Evolutionary conservation across 2,888 invertebrate species (phyloP), one percentile per base, ranked within the genome.

Genomic region (Agrotis puta): DNA sequence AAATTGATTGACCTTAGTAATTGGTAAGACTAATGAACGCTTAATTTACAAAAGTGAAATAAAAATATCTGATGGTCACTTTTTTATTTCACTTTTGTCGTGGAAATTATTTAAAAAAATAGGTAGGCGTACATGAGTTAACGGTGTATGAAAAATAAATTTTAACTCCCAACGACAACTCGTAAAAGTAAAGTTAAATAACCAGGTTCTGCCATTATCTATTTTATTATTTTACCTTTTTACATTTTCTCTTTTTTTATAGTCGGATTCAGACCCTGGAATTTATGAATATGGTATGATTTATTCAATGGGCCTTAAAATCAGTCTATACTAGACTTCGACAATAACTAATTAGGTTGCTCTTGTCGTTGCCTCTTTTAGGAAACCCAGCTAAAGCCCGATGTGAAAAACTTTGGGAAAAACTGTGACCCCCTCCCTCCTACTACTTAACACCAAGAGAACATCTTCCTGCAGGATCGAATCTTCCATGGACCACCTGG

Each of bases 121-220:
- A 64, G 39, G 11, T 39, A 39, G n/a, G n/a, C 39, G 2, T 16
- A 43, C 22, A 45, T 16, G 2, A 39, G 16, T 75, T 85, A 81
- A 82, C 81, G 85, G 82, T 62, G 72, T 64, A 74, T 78, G 75
- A 85, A 85, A 74, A 68, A 75, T 64, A 77, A 72, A 82, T 78
- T 82, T 77, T 65, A 54, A 71, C 66, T 68, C 54, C 61, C 59
- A 81, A 84, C 75, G 78, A 78, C 75, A 39, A 45, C 65, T 71
- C 72, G 64, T 75, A 59, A 70, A 77, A 59, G 13, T 13, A 13
- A 70, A n/a, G 39, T 51, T 53, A 27, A 61, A 61, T 64, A 61
- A 61, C 59, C 39, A 43, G 50, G 20, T 51, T 22, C 39, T 51
- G 22, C n/a, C 59, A 61, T 77, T 69, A 77, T 47, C 48, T 68